phyloP scores from a whole-genome alignment of 2,888 invertebrate genomes.

The Masnerella sp. region DNA sequence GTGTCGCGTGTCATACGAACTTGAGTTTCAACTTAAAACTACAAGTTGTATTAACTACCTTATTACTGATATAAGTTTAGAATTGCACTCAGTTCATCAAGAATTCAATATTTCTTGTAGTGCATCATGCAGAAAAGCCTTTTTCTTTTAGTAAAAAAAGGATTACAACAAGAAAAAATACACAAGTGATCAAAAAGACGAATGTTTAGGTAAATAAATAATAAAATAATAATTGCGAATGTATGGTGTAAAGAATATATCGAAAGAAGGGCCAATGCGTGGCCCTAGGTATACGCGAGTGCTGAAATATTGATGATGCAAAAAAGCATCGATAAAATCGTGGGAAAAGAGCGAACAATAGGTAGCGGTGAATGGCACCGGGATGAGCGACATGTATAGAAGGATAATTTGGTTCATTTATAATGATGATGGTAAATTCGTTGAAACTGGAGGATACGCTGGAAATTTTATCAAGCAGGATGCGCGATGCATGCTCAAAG shows the following conservation, averaged over 20 bases:
- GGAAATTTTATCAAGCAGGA: constrained; percentile 43
- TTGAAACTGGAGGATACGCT: constrained; percentile 33
- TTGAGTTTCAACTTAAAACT: constrained; percentile 11
- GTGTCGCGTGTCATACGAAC: neutral
- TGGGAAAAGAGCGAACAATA: constrained; percentile 39
- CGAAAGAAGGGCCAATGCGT: no score
- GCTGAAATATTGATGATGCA: constrained; percentile 34
- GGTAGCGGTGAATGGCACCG: constrained; percentile 26
- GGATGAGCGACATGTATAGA: constrained; percentile 45
- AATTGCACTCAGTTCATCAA: no score
- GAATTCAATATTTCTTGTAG: no score
- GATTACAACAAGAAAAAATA: no score
- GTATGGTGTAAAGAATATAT: constrained; percentile 3
- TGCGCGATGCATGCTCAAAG: constrained; percentile 42
- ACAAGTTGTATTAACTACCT: neutral
- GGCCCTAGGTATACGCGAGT: neutral
- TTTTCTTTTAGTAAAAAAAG: no score
- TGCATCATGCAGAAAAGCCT: no score
- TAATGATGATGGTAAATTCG: constrained; percentile 46
- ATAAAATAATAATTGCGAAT: constrained; percentile 1
- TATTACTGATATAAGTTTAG: neutral
- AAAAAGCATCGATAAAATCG: constrained; percentile 42
- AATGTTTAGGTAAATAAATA: neutral
- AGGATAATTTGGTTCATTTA: constrained; percentile 46
- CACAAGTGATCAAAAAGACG: neutral